Evolutionary conservation across 2,113 vertebrate species (phyloP).

Genomic region (Zonotrichia leucophrys): DNA sequence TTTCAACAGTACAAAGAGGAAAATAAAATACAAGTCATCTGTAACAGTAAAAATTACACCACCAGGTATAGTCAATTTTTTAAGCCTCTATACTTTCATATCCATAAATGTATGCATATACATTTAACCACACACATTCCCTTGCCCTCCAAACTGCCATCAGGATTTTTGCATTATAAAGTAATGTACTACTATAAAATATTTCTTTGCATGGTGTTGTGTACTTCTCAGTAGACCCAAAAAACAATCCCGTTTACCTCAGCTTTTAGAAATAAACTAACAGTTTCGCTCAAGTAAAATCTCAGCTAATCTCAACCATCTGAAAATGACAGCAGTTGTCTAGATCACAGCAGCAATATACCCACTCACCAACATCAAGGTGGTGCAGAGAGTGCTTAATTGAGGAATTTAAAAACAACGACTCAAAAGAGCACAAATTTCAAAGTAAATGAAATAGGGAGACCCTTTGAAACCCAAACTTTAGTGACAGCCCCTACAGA

Average conservation of each 20-base stretch:
- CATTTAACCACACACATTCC: not conserved
- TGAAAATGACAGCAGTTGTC: conserved; percentile 57
- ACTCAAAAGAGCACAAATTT: conserved; percentile 50
- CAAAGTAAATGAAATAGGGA: conserved; percentile 51
- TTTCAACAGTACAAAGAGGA: not conserved
- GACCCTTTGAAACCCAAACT: conserved; percentile 51
- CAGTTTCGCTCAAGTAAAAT: conserved; percentile 16
- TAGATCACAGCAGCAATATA: conserved; percentile 27
- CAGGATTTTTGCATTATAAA: not conserved
- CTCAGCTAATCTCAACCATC: conserved; percentile 25
- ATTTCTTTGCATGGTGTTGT: not conserved
- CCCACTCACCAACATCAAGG: conserved; percentile 38
- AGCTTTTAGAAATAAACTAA: conserved; percentile 43
- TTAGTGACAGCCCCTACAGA: conserved; percentile 44
- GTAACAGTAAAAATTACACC: not conserved
- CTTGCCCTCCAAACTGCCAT: not conserved
- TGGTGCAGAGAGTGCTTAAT: conserved; percentile 38
- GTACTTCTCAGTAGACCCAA: not conserved
- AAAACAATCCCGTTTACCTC: conserved; percentile 3
- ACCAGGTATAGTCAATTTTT: not conserved
- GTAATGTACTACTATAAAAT: not conserved
- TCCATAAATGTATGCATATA: not conserved
- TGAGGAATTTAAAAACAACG: conserved; percentile 55
- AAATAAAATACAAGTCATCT: not conserved
- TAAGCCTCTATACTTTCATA: not conserved